Base-by-base conservation (phyloP, 2,888 invertebrate genomes). In the Platerodrilus igneus region DNA sequence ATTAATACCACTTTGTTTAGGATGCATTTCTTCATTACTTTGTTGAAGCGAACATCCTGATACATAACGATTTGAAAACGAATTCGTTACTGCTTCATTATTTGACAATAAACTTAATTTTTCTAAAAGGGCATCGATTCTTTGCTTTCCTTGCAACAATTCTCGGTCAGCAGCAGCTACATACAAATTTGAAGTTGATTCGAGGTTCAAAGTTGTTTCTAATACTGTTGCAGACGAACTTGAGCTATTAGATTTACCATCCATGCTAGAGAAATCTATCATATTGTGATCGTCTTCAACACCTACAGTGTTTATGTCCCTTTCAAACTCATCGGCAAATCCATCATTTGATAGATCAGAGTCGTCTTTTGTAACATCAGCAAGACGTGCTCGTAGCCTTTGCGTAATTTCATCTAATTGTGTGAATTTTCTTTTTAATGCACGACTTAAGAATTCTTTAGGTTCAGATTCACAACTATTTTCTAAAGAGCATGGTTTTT, bases 371-470 rank as follows among this genome's bases (percentile, higher is more conserved):
- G 78, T 78, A 1, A 79, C 76, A 51, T 76, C 73, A 14, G 71
- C 70, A 19, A 80, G 60, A 9, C 79, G 68, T 4, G 72, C 68
- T 37, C 75, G 69, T 40, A 79, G 60, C 37, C 79, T 68, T 57
- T 77, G 73, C 1, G 78, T 79, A 28, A 80, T 80, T 60, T 77
- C 76, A 52, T 80, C 78, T 18, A 80, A 56, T 59, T 80, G 80
- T 0, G 70, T 72, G 45, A 78, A 74, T 63, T 80, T 80, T 41
- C 78, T 69, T 53, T 79, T 79, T 22, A 70, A 65, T 19, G 73
- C 70, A 42, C 72, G 64, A 18, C 69, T 70, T 10, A 75, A 55
- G 35, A 60, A 49, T 42, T 63, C 63, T 11, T 55, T 51, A 0
- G 62, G 57, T 38, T 56, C 58, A n/a, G n/a, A n/a, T n/a, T n/a